These are phyloP conservation scores for Chondrosia reniformis DNA, from an alignment of 37 sponge, comb jelly and placozoan species.

Conservation along the genomic window DNA sequence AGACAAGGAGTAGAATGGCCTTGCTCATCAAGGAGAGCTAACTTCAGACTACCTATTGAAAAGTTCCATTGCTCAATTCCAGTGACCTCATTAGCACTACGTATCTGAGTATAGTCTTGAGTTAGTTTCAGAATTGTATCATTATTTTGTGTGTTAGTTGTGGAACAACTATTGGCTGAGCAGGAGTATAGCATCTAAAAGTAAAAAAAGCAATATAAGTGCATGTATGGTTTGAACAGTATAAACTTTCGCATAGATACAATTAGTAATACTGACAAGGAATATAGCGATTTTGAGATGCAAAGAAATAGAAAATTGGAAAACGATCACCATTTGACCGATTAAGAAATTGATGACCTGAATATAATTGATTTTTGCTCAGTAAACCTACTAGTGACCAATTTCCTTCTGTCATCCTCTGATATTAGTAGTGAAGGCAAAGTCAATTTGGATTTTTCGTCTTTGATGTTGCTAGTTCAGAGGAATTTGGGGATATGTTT, in stretches of 20 bases:
- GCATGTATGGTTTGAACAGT: not conserved
- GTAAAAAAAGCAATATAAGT: not conserved
- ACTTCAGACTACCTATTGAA: slow-evolving; percentile 33
- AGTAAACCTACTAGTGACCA: too few species aligned
- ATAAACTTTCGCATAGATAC: not conserved
- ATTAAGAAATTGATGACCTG: too few species aligned
- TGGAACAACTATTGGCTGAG: not conserved
- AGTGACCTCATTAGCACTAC: not conserved
- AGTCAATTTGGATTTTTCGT: too few species aligned
- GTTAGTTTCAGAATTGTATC: not conserved
- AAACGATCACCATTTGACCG: too few species aligned
- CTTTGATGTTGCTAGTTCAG: too few species aligned
- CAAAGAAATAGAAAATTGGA: too few species aligned
- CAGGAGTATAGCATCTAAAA: slow-evolving; percentile 1
- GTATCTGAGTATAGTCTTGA: not conserved
- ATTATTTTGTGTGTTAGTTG: not conserved
- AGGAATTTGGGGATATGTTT: too few species aligned
- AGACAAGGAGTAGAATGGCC: not conserved
- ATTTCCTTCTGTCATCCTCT: too few species aligned
- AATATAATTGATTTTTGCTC: too few species aligned
- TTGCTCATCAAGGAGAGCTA: not conserved
- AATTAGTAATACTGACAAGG: too few species aligned
- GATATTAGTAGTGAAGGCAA: too few species aligned
- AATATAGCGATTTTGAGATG: too few species aligned
- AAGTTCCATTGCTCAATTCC: slow-evolving; percentile 49